Percentiles rank a stretch among this genome's conserved stretches.
Evolutionary conservation across 2,113 vertebrate species (phyloP).

Genomic region (Poicephalus meyeri): DNA sequence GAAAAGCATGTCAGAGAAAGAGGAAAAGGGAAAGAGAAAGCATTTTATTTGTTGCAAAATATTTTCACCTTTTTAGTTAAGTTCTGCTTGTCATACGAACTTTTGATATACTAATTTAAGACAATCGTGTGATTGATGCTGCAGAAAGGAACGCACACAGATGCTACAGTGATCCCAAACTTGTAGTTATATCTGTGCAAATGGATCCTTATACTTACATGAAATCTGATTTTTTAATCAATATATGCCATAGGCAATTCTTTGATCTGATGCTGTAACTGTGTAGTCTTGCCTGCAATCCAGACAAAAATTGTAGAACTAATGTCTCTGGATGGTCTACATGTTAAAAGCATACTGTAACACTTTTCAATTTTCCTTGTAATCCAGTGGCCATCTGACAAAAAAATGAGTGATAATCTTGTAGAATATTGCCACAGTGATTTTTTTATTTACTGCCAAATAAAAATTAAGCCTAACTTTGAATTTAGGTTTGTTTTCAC

Average conservation of each 20-base stretch:
- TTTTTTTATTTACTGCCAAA: slow-evolving; percentile 22
- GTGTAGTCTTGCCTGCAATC: neutral
- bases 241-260: neutral
- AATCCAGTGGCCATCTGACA: neutral
- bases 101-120: neutral
- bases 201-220: neutral
- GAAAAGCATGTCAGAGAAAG: neutral
- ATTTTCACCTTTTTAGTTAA: neutral
- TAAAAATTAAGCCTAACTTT: slow-evolving; percentile 7
- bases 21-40: neutral
- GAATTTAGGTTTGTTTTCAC: neutral
- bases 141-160: neutral
- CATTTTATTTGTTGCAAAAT: neutral
- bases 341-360: neutral
- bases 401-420: neutral
- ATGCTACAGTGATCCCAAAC: neutral
- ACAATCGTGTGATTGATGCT: neutral
- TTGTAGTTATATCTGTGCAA: neutral
- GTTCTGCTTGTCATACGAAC: neutral
- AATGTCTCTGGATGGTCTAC: neutral
- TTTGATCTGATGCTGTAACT: neutral
- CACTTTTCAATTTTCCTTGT: neutral
- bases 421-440: neutral
- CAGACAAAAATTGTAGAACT: neutral
- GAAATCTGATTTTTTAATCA: neutral